phyloP scores from a whole-genome alignment of 2,888 invertebrate species.

The Neoscelio sp. region DNA sequence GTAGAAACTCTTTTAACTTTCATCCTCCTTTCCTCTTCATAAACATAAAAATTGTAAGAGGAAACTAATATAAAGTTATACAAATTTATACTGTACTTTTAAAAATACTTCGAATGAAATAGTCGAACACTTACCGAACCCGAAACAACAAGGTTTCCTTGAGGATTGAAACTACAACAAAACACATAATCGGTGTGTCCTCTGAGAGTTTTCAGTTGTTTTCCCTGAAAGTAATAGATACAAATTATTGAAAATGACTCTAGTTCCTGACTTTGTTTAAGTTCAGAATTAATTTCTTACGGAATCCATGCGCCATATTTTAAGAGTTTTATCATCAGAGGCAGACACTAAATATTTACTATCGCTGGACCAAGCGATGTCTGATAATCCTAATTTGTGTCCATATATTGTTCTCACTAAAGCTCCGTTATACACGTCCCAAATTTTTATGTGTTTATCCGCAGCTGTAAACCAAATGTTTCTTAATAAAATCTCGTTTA shows the following conservation, averaged over 20 bases:
- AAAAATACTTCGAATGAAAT: slow-evolving; percentile 1
- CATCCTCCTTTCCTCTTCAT: too few species aligned
- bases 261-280: too few species aligned
- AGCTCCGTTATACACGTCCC: slow-evolving; percentile 99
- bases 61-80: too few species aligned
- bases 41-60: too few species aligned
- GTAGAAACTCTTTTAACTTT: too few species aligned
- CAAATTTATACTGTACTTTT: background rate
- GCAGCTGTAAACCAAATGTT: slow-evolving; percentile 95
- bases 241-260: slow-evolving; percentile 4
- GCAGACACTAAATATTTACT: slow-evolving; percentile 96
- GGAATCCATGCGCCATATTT: slow-evolving; percentile 98
- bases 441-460: slow-evolving; percentile 98
- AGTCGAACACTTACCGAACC: slow-evolving; percentile 89
- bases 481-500: too few species aligned
- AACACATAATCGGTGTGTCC: slow-evolving; percentile 99
- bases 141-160: slow-evolving; percentile 99
- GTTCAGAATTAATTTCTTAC: slow-evolving; percentile 82
- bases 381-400: slow-evolving; percentile 99
- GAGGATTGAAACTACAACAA: slow-evolving; percentile 99
- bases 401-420: slow-evolving; percentile 99
- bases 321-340: slow-evolving; percentile 97
- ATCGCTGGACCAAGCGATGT: slow-evolving; percentile 99
- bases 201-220: slow-evolving; percentile 98
- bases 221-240: slow-evolving; percentile 86